A percentile compares a stretch with the other conserved stretches of the same genome.
Conservation (phyloP, 2,797 vertebrate species). For the Lithobates pipiens region DNA sequence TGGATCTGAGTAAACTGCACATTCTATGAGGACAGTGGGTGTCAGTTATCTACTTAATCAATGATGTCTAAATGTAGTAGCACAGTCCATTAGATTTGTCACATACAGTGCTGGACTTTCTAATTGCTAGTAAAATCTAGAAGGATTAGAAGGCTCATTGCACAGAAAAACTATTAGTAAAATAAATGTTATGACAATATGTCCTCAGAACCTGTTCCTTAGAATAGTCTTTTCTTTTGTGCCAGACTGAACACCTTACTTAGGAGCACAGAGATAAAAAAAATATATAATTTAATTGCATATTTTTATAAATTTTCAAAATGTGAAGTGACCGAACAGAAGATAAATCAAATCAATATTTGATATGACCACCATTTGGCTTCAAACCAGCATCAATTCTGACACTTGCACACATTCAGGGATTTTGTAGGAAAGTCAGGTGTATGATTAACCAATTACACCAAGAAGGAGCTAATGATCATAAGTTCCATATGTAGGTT, state of each 20-base stretch:
- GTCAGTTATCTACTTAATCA: slow-evolving; percentile 49
- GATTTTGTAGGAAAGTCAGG: too few species aligned
- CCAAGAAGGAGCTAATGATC: too few species aligned
- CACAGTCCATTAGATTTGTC: slow-evolving; percentile 60
- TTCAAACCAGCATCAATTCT: too few species aligned
- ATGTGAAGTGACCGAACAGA: too few species aligned
- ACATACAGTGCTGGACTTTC: slow-evolving; percentile 54
- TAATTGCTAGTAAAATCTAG: slow-evolving; percentile 60
- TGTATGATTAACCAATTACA: too few species aligned
- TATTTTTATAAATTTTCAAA: too few species aligned
- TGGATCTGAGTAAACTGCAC: slow-evolving; percentile 28
- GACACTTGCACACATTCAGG: too few species aligned
- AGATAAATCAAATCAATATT: too few species aligned
- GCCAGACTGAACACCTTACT: slow-evolving; percentile 30
- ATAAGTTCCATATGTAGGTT: too few species aligned
- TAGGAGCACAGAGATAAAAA: neutral
- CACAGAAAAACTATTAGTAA: slow-evolving; percentile 61
- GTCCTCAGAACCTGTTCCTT: slow-evolving; percentile 20
- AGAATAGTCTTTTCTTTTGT: slow-evolving; percentile 5
- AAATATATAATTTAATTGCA: too few species aligned
- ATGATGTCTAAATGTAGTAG: slow-evolving; percentile 53
- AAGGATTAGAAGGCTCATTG: slow-evolving; percentile 60
- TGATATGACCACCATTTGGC: too few species aligned
- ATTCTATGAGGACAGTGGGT: slow-evolving; percentile 45
- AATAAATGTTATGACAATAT: slow-evolving; percentile 58